These are phyloP conservation scores for Hemicordylus capensis DNA, from an alignment of 2,113 vertebrate genomes.

Conservation along the genomic window DNA sequence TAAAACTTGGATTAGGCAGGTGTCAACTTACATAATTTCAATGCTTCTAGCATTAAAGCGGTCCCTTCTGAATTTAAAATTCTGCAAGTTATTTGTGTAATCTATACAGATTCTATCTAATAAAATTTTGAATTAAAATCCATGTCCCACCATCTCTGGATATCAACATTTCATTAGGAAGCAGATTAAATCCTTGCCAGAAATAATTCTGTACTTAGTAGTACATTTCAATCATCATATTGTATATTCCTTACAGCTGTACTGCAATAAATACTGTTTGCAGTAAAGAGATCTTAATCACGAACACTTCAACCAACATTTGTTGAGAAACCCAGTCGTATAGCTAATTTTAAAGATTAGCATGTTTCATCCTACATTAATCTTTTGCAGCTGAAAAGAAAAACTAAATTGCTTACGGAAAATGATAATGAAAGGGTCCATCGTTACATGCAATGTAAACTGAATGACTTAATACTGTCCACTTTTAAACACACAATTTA, in stretches of 20 bases:
- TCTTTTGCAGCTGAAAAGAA: slow-evolving; percentile 71
- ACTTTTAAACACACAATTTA: slow-evolving; percentile 34
- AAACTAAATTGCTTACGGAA: slow-evolving; percentile 62
- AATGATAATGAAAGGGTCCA: slow-evolving; percentile 59
- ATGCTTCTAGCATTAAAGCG: not conserved
- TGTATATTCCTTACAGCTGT: slow-evolving; percentile 68
- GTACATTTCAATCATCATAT: slow-evolving; percentile 62
- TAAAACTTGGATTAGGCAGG: not conserved
- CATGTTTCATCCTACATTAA: slow-evolving; percentile 69
- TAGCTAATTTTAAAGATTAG: slow-evolving; percentile 73
- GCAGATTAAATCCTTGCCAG: slow-evolving; percentile 58
- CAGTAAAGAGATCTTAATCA: slow-evolving; percentile 70
- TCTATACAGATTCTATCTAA: slow-evolving; percentile 22
- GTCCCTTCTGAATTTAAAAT: not conserved
- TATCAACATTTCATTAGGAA: slow-evolving; percentile 52
- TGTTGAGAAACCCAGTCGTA: slow-evolving; percentile 55
- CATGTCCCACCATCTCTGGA: slow-evolving; percentile 9
- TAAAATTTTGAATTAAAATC: slow-evolving; percentile 40
- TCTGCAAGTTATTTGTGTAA: not conserved
- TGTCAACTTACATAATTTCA: not conserved
- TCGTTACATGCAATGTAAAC: slow-evolving; percentile 59
- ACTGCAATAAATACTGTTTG: slow-evolving; percentile 67
- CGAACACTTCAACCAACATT: slow-evolving; percentile 68
- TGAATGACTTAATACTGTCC: slow-evolving; percentile 52
- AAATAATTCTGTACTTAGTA: slow-evolving; percentile 65